Percentiles rank a stretch among this genome's conserved stretches.
Conservation (phyloP, 1,140 invertebrate genomes). For the Brachionus angularis region DNA sequence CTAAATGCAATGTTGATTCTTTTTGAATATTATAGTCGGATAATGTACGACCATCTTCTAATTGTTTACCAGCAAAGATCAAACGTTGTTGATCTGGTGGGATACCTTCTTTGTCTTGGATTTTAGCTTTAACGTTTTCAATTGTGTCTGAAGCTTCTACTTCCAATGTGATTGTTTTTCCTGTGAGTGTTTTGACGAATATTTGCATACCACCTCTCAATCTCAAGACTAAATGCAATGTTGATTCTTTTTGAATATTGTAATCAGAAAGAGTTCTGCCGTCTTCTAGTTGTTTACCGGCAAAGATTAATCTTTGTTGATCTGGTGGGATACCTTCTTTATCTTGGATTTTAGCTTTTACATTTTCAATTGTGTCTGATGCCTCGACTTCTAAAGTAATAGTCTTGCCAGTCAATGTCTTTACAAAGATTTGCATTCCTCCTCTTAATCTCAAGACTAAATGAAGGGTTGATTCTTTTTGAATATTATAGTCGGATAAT, state of each 20-base stretch:
- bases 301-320: conserved; percentile 74
- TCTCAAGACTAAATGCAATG: conserved; percentile 67
- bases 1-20: conserved; percentile 69
- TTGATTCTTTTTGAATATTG: conserved; percentile 71
- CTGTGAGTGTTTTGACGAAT: not conserved
- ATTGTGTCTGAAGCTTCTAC: conserved; percentile 78
- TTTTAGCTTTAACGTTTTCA: no score
- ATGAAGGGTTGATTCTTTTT: conserved; percentile 45
- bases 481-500: conserved; percentile 62
- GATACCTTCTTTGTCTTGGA: no score
- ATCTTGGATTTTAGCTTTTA: conserved; percentile 87
- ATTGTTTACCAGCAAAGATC: conserved; percentile 83
- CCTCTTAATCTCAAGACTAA: conserved; percentile 60
- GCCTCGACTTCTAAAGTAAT: conserved; percentile 41
- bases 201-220: conserved; percentile 70
- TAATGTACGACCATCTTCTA: conserved; percentile 70
- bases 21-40: conserved; percentile 72
- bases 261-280: conserved; percentile 69
- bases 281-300: conserved; percentile 62
- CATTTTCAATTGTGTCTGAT: conserved; percentile 73
- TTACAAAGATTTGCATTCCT: conserved; percentile 64
- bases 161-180: not conserved
- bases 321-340: no score
- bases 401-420: conserved; percentile 43
- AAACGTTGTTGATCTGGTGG: no score